Evolutionary conservation across 2,797 vertebrate species (phyloP), one percentile per base, ranked within the genome.

Genomic region (Sebastiscus albofasciatus): DNA sequence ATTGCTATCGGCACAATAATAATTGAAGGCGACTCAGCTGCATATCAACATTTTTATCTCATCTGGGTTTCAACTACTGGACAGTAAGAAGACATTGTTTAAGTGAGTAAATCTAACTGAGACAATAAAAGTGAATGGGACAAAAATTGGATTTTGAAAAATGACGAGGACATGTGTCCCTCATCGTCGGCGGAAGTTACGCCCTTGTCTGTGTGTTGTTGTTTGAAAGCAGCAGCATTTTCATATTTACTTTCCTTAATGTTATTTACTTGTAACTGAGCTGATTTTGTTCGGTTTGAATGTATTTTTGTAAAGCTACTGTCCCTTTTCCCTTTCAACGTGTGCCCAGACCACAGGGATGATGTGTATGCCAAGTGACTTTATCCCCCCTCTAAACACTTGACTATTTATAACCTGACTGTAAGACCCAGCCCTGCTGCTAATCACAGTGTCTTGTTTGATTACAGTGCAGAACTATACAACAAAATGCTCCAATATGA

Each of bases 361-460:
- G 46, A 65, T 79, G 24, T 31, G 36, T 55, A 20, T 59, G 55
- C 62, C 29, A 68, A 79, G 33, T 26, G 34, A 20, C 74, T 79
- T 56, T 8, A 65, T 66, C 33, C 42, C 16, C 59, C 59, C 33
- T 61, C 46, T 64, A 69, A 83, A 81, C 74, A 81, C 67, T 79
- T 82, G 20, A 16, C 74, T 81, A 56, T 81, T 80, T 81, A 87
- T 76, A 72, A 22, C 70, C 58, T 16, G 42, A 34, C 70, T 42
- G 67, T 61, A 55, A 26, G 77, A 72, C 69, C 73, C 58, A 80
- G 79, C 83, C 78, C 55, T 77, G 62, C 55, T 80, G 46, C 73
- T 86, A 65, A 81, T 87, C 81, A 86, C 81, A 76, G 52, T 61
- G 60, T 55, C 5, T 61, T 39, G 8, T 81, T 78, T 80, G 71